Conservation (phyloP, 2,888 invertebrate species). For the Oscheius sp. region DNA sequence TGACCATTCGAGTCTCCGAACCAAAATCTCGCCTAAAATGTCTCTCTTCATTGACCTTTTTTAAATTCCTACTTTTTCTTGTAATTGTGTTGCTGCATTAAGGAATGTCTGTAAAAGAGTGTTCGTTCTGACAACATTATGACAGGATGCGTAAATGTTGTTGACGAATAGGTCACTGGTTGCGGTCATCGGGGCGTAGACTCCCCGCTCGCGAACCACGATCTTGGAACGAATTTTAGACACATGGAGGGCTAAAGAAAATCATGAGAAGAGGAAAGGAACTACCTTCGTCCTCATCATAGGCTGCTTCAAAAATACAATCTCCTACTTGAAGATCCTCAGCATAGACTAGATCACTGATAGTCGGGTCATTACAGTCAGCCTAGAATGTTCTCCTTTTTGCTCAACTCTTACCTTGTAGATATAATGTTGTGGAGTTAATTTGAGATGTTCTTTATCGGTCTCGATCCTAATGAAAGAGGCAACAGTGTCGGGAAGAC, state of each 20-base stretch:
- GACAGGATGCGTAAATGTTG: constrained; percentile 60
- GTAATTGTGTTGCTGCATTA: constrained; percentile 34
- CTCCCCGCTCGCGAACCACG: constrained; percentile 48
- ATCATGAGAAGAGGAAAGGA: background rate
- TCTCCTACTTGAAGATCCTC: constrained; percentile 56
- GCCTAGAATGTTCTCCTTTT: constrained; percentile 36
- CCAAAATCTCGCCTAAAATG: constrained; percentile 26
- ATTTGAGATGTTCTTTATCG: constrained; percentile 37
- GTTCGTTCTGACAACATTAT: constrained; percentile 57
- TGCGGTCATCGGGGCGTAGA: constrained; percentile 63
- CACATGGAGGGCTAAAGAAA: constrained; percentile 35
- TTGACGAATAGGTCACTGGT: constrained; percentile 61
- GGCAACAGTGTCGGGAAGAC: constrained; percentile 54
- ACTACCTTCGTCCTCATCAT: constrained; percentile 31
- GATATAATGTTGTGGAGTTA: constrained; percentile 65
- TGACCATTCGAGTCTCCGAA: constrained; percentile 45
- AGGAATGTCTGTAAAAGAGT: constrained; percentile 59
- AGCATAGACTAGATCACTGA: constrained; percentile 51
- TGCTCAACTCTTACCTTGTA: constrained; percentile 49
- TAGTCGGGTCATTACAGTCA: constrained; percentile 35
- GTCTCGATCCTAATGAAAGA: constrained; percentile 54
- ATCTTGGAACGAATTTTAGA: constrained; percentile 36
- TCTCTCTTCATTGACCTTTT: background rate
- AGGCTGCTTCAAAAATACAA: constrained; percentile 46
- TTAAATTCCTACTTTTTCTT: constrained; percentile 15